Base-by-base conservation (phyloP, 1,140 invertebrate species). In the Trinorchestia longiramus region DNA sequence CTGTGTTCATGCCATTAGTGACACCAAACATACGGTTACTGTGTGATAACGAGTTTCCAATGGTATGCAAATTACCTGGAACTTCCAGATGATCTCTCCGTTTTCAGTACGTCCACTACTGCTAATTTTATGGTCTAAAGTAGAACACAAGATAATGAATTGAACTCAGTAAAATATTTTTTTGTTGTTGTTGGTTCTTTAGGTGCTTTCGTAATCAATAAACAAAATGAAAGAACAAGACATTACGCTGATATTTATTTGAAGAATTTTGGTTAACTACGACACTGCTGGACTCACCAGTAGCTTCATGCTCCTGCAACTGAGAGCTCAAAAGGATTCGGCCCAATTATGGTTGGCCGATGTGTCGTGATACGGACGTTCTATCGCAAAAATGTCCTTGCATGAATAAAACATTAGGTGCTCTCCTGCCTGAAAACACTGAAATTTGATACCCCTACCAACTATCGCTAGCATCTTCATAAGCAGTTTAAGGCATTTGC, bases 391-490 rank as follows among this genome's bases (percentile, higher is more conserved):
- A 94, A 94, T 94, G 92, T 47, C 92, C 44, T 47, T 43, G 43
- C 44, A 94, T 94, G 92, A 94, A 94, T 94, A 94, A 94, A 94
- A 94, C 92, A 94, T 94, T 45, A 45, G 92, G 43, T 45, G 6
- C 92, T 94, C 92, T 94, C 92, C 43, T 94, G 92, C 92, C 44
- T 40, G 92, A 94, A 94, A 94, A 94, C 44, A 47, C 92, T 94
- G 92, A 94, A 94, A 94, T 94, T 94, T 94, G 92, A 94, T 94
- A 94, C 92, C 36, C 92, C 44, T 94, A 94, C 92, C 92, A 45
- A 94, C 92, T 94, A 94, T 94, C 92, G 92, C 92, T 94, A 45
- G 92, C 92, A 94, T 94, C 92, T 94, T 94, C 92, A 94, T 94
- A 94, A 94, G 92, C 92, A 94, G 92, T 94, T 94, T 94, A 94